These are phyloP conservation scores for Bombus picipes DNA, from an alignment of 1,140 invertebrate species.

Conservation along the genomic window DNA sequence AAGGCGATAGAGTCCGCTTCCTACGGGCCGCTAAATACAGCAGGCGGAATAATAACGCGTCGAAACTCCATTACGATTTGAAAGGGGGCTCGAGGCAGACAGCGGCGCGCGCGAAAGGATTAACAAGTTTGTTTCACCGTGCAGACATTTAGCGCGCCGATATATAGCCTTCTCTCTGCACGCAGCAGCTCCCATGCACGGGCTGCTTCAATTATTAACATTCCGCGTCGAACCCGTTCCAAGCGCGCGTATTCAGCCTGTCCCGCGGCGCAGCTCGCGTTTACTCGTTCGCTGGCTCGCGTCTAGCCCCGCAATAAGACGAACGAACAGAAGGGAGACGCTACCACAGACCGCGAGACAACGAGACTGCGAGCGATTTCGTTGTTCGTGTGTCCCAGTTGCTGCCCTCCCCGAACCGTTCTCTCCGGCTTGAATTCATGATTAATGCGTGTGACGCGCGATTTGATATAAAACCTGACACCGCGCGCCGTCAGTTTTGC, in stretches of 20 bases:
- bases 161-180: not conserved
- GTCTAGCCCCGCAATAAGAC: not conserved
- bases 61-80: conserved; percentile 35
- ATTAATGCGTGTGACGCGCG: conserved; percentile 63
- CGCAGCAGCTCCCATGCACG: not conserved
- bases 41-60: conserved; percentile 20
- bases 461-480: conserved; percentile 69
- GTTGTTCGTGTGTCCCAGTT: not conserved
- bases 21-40: not conserved
- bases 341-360: not conserved
- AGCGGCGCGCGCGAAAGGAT: conserved; percentile 5
- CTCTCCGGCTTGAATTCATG: conserved; percentile 51
- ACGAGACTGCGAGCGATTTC: conserved; percentile 8
- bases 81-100: not conserved
- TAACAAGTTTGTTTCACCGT: conserved; percentile 38
- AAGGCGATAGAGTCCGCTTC: not conserved
- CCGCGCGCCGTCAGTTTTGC: conserved; percentile 59
- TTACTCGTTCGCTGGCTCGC: not conserved
- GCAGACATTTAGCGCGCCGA: conserved; percentile 15
- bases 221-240: conserved; percentile 21
- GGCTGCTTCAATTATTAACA: conserved; percentile 47
- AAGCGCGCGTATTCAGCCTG: conserved; percentile 16
- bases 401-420: no score
- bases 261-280: conserved; percentile 6
- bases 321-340: not conserved